These are phyloP conservation scores for Aspidapion aeneum DNA, from an alignment of 2,888 invertebrate species.

Conservation along the genomic window DNA sequence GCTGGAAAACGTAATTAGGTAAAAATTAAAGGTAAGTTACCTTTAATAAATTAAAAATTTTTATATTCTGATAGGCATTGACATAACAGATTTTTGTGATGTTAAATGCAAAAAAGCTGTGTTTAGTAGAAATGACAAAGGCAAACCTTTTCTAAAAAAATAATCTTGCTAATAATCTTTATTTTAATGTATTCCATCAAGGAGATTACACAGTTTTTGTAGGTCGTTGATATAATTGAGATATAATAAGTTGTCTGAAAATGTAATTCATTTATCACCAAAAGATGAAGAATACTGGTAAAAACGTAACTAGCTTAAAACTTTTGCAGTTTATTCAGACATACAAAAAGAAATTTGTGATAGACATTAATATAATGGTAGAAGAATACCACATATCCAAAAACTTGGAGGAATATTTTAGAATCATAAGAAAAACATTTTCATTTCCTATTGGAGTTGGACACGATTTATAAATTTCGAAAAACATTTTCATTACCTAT, in stretches of 20 bases:
- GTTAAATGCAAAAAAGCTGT: no score
- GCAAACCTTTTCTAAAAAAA: conserved; percentile 61
- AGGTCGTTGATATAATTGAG: conserved; percentile 59
- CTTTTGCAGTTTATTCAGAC: conserved; percentile 76
- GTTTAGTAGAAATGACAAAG: conserved; percentile 63
- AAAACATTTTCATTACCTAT: conserved; percentile 73
- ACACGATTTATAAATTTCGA: conserved; percentile 58
- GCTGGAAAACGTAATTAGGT: conserved; percentile 40
- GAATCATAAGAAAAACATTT: conserved; percentile 84
- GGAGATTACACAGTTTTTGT: conserved; percentile 82
- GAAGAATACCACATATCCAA: conserved; percentile 72
- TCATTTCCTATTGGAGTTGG: conserved; percentile 88
- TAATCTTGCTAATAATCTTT: no score
- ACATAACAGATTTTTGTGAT: no score
- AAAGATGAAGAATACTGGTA: conserved; percentile 56
- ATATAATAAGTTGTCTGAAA: conserved; percentile 59
- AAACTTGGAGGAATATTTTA: conserved; percentile 75
- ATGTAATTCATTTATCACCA: conserved; percentile 50
- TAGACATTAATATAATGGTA: conserved; percentile 90
- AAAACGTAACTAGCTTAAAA: conserved; percentile 47
- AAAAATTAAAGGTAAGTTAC: no score
- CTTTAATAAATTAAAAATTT: no score
- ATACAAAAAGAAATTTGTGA: conserved; percentile 46
- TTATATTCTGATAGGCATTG: no score
- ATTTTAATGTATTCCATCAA: conserved; percentile 90